Evolutionary conservation across 1,140 invertebrate genomes (phyloP).

Genomic region (Drosophila nigrodunni): DNA sequence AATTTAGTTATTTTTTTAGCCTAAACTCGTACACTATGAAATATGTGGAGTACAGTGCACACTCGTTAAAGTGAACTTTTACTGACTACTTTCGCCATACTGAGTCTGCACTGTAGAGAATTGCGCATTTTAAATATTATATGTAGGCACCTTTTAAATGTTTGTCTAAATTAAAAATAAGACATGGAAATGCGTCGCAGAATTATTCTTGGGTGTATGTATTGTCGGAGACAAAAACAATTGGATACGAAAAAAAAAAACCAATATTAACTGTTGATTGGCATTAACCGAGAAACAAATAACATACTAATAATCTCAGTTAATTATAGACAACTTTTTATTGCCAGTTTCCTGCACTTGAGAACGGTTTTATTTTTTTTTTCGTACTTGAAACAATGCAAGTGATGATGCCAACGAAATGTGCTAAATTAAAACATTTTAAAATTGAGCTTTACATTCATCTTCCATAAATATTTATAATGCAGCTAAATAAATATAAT

Average conservation of each 20-base stretch:
- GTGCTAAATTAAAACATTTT: conserved; percentile 4
- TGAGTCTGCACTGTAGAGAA: neutral
- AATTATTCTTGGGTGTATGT: neutral
- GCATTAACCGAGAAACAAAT: neutral
- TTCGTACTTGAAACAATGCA: conserved; percentile 13
- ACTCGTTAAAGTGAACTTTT: neutral
- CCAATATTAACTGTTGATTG: neutral
- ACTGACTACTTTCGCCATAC: neutral
- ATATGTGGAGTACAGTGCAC: neutral
- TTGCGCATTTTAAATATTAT: neutral
- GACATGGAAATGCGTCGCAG: conserved; percentile 6
- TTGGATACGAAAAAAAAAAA: neutral
- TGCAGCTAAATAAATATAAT: conserved; percentile 1
- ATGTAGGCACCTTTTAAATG: neutral
- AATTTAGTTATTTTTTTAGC: neutral
- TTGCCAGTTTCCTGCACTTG: conserved; percentile 26
- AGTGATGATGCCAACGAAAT: conserved; percentile 6
- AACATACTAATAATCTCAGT: conserved; percentile 7
- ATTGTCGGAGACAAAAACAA: neutral
- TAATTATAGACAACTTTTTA: conserved; percentile 27
- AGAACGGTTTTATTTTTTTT: neutral
- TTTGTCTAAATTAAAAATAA: neutral
- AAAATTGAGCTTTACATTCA: conserved; percentile 24
- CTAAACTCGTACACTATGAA: neutral
- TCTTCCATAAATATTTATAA: conserved; percentile 4